A percentile compares a stretch with the other conserved stretches of the same genome.
These are phyloP conservation scores for Clitarchus hookeri DNA, from an alignment of 2,888 invertebrate genomes.

Conservation along the genomic window DNA sequence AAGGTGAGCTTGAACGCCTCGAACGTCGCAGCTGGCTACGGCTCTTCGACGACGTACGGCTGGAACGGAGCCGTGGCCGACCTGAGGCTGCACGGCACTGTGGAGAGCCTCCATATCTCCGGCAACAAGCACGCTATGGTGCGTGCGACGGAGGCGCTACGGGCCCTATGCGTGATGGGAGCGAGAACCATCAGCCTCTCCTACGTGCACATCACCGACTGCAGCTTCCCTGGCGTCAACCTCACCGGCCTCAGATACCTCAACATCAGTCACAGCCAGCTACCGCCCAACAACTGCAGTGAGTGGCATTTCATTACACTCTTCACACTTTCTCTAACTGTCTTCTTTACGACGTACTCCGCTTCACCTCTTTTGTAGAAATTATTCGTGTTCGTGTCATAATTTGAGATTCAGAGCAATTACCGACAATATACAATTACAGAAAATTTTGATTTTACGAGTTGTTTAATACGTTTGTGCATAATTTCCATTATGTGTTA, in stretches of 20 bases:
- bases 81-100: neutral
- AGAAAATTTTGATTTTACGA: too few species aligned
- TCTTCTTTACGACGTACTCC: too few species aligned
- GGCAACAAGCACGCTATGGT: neutral
- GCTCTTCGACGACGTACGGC: neutral
- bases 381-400: too few species aligned
- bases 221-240: neutral
- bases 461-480: too few species aligned
- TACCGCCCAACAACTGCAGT: neutral
- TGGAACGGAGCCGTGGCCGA: neutral
- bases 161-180: neutral
- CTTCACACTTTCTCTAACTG: too few species aligned
- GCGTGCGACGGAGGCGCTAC: neutral
- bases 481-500: too few species aligned
- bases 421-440: too few species aligned
- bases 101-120: neutral
- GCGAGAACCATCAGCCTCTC: neutral
- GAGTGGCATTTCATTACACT: neutral
- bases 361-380: too few species aligned
- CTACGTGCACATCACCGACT: neutral
- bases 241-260: neutral
- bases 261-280: neutral
- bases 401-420: too few species aligned
- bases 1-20: neutral
- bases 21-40: neutral